A percentile compares a stretch with the other conserved stretches of the same genome.
These are phyloP conservation scores for Anolis apletophallus DNA, from an alignment of 2,797 vertebrate species.

Conservation along the genomic window DNA sequence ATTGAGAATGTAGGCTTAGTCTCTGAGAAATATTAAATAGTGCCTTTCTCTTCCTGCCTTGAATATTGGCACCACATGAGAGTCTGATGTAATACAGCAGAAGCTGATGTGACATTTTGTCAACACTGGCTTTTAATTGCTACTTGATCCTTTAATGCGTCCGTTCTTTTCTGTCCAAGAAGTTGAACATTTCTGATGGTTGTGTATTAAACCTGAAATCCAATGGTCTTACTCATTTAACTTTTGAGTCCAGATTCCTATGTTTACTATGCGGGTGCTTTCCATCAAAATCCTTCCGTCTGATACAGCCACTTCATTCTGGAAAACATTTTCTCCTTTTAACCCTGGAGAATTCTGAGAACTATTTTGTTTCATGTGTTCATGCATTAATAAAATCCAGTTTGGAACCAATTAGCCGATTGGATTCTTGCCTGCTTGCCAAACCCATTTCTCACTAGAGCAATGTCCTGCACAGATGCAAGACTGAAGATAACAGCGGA, in stretches of 20 bases:
- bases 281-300: background rate
- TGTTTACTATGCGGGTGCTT: conserved; percentile 12
- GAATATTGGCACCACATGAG: background rate
- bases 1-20: background rate
- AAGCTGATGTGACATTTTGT: background rate
- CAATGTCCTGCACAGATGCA: background rate
- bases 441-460: background rate
- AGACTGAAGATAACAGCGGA: background rate
- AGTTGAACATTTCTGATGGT: background rate
- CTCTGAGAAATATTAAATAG: conserved; percentile 1
- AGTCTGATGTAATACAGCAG: background rate
- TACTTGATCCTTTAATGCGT: conserved; percentile 11
- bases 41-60: background rate
- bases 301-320: conserved; percentile 1
- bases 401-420: conserved; percentile 1
- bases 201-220: background rate
- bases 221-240: conserved; percentile 27
- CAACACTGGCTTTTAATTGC: background rate
- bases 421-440: conserved; percentile 22
- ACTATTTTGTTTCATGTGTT: background rate
- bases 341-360: background rate
- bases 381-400: conserved; percentile 11
- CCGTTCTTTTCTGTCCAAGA: conserved; percentile 8
- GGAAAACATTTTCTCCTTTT: background rate
- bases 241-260: conserved; percentile 23